Evolutionary conservation across 2,113 vertebrate species (phyloP), one percentile per base, ranked within the genome.

Genomic region (Elephas maximus): DNA sequence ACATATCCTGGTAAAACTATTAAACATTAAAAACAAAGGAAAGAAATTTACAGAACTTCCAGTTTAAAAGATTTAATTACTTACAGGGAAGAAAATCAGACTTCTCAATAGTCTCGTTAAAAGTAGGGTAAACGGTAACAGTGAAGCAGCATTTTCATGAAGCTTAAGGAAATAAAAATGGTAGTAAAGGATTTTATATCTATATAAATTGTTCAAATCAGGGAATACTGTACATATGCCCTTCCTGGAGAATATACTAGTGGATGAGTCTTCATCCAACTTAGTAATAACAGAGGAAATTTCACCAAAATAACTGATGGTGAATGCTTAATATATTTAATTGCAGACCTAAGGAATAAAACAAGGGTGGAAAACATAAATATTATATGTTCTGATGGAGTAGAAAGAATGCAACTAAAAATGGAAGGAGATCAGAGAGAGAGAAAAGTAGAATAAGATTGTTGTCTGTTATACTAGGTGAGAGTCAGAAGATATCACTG

Each of bases 21-120:
- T 45, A 53, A 28, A 90, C 12, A 69, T 95, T 69, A 84, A 82
- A 80, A n/a, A n/a, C 30, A 96, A 93, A 44, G 69, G 51, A 48
- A 80, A 91, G 44, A 88, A 82, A 87, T 73, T 57, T 53, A 82
- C 89, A 92, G 37, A 33, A 24, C 1, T 18, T 62, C 28, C 3
- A 69, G 53, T 69, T 6, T 74, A 83, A 95, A 96, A 63, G 14
- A 82, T 20, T 28, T 9, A 76, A 6, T 41, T 86, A 74, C 37
- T 95, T 65, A 44, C 20, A 81, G 67, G 8, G 65, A 53, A 51
- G 71, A 74, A 74, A 79, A 57, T 45, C 12, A 92, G 62, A 37
- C 1, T 0, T 90, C 71, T 83, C 63, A 51, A 2, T 15, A 94
- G 15, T 63, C 24, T 60, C 24, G n/a, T n/a, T 26, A 7, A 26